Conservation (phyloP, 2,888 invertebrate genomes). For the Marasmarcha lunaedactyla region DNA sequence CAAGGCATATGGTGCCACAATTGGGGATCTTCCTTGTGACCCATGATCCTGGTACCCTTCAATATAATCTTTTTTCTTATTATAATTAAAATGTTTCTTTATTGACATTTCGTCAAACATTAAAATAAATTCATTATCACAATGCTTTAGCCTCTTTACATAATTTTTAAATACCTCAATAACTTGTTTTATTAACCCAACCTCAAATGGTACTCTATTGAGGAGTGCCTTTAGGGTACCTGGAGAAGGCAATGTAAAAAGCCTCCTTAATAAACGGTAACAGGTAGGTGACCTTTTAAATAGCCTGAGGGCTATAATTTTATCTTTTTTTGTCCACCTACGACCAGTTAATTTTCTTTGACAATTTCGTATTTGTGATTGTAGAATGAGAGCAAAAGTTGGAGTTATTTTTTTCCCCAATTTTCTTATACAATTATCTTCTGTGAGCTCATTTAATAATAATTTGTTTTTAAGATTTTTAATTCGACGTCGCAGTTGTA, state of each 20-base stretch:
- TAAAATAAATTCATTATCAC: constrained; percentile 2
- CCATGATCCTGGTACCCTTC: too few species aligned
- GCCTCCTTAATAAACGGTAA: constrained; percentile 2
- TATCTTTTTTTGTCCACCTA: neutral
- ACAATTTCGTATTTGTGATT: constrained; percentile 1
- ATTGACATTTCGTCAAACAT: constrained; percentile 6
- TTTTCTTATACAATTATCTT: neutral
- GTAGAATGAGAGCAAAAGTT: neutral
- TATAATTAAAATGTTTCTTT: constrained; percentile 6
- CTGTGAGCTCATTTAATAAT: neutral
- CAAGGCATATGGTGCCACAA: neutral
- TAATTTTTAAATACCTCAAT: neutral
- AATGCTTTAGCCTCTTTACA: neutral
- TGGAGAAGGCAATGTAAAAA: constrained; percentile 2
- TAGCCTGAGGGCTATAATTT: constrained; percentile 3
- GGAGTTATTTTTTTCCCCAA: constrained; percentile 1
- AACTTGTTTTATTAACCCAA: constrained; percentile 3
- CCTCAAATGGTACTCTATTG: neutral
- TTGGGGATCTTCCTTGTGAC: constrained; percentile 1
- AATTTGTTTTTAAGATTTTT: neutral
- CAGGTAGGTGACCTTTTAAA: constrained; percentile 3
- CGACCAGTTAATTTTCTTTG: neutral
- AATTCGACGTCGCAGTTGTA: too few species aligned
- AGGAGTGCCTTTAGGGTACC: constrained; percentile 2
- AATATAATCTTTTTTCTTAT: constrained; percentile 4